phyloP scores from a whole-genome alignment of 2,888 invertebrate species.

The Phania funesta region DNA sequence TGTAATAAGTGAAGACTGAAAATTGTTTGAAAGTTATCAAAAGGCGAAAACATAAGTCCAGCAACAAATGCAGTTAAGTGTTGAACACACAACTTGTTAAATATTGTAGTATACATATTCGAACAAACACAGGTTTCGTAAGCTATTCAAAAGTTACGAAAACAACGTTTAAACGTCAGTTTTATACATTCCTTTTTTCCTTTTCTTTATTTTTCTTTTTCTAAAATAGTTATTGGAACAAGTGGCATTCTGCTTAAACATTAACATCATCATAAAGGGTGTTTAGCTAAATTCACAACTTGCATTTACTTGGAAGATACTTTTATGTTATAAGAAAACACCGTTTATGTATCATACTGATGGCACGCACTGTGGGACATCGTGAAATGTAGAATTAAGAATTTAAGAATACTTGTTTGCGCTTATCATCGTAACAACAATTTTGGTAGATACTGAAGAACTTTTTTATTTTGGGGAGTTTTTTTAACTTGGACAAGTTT shows the following conservation, averaged over 20 bases:
- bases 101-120: conserved; percentile 34
- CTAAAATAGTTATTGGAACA: not conserved
- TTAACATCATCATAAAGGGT: not conserved
- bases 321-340: no score
- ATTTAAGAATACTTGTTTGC: no score
- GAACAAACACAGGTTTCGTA: conserved; percentile 30
- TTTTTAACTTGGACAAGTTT: no score
- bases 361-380: not conserved
- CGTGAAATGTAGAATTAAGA: not conserved
- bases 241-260: not conserved
- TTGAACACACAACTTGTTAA: conserved; percentile 34
- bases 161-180: conserved; percentile 57
- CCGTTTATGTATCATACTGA: no score
- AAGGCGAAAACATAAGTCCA: conserved; percentile 2
- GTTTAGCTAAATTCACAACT: no score
- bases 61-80: conserved; percentile 18
- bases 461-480: no score
- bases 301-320: no score
- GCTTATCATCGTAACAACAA: no score
- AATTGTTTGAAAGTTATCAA: conserved; percentile 23
- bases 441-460: no score
- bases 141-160: conserved; percentile 50
- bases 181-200: not conserved
- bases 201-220: not conserved
- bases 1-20: conserved; percentile 11